Evolutionary conservation across 2,888 invertebrate species (phyloP), one percentile per base, ranked within the genome.

Genomic region (Altica lythri): DNA sequence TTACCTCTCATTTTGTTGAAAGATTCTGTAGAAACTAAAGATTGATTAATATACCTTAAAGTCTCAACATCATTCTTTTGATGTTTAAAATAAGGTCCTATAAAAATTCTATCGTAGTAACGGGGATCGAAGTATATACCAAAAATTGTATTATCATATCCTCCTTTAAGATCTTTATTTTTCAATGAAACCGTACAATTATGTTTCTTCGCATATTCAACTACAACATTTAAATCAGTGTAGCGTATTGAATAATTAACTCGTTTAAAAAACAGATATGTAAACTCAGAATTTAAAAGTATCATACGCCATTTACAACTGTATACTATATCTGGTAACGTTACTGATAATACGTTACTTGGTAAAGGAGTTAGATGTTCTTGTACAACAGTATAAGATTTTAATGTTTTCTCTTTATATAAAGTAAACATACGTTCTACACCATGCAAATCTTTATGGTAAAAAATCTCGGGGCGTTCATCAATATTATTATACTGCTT

Each of bases 221-320:
- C 78, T 19, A 81, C 77, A 56, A 76, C 77, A 35, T 78, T 63
- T 59, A 84, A 75, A 65, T 80, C 75, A 2, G 67, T 79, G 51
- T 78, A 79, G 69, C 79, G 81, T 1, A 83, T 81, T 49, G 80
- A 80, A 66, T 81, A 81, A 3, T 29, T n/a, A 64, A 75, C 78
- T 34, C 74, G 75, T 52, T 72, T 74, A 65, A 84, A 81, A 46
- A 78, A 74, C 40, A 84, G 75, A 67, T 80, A 80, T 12, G 69
- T 72, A 67, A 84, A 83, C 68, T 80, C 80, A 51, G 80, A 76
- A 72, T 81, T 80, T 30, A 83, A 60, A 34, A 74, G 79, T 72
- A 83, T 77, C 54, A 83, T 74, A 62, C 81, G 80, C 84, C 84
- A 84, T 71, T 63, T 67, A 17, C 49, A 59, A 10, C 53, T 32